These are phyloP conservation scores for Coregonus ussuriensis DNA, from an alignment of 2,797 vertebrate genomes.

Conservation along the genomic window DNA sequence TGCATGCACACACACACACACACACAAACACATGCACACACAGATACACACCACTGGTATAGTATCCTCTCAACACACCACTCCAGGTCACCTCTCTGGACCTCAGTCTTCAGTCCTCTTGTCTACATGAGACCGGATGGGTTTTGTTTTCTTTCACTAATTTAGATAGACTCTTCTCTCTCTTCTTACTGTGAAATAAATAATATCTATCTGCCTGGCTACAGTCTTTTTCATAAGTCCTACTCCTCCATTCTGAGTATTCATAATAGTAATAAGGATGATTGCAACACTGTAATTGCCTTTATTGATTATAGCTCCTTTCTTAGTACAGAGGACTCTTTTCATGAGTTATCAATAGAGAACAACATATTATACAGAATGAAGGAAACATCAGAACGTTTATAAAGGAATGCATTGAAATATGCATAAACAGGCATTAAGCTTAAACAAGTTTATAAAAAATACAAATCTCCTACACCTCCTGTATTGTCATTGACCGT, in stretches of 20 bases:
- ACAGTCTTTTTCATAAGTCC: neutral
- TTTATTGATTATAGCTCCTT: no score
- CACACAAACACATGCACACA: constrained; percentile 16
- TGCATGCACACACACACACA: constrained; percentile 54
- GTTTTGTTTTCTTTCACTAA: neutral
- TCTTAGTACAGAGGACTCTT: no score
- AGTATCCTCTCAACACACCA: constrained; percentile 20
- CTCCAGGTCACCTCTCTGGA: neutral
- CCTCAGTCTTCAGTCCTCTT: neutral
- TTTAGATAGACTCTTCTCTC: neutral
- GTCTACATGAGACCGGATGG: neutral
- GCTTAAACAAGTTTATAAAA: no score
- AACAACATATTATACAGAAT: neutral
- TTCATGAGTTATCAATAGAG: no score
- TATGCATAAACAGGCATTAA: neutral
- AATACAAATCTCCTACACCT: no score
- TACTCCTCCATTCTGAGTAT: neutral
- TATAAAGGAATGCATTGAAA: neutral
- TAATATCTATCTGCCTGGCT: neutral
- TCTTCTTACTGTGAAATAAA: neutral
- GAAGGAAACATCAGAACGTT: neutral
- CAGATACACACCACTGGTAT: neutral
- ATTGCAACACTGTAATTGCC: neutral
- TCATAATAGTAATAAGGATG: neutral
- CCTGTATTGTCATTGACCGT: no score